Evolutionary conservation across 2,797 vertebrate species (phyloP).

Genomic region (Gallirallus australis): DNA sequence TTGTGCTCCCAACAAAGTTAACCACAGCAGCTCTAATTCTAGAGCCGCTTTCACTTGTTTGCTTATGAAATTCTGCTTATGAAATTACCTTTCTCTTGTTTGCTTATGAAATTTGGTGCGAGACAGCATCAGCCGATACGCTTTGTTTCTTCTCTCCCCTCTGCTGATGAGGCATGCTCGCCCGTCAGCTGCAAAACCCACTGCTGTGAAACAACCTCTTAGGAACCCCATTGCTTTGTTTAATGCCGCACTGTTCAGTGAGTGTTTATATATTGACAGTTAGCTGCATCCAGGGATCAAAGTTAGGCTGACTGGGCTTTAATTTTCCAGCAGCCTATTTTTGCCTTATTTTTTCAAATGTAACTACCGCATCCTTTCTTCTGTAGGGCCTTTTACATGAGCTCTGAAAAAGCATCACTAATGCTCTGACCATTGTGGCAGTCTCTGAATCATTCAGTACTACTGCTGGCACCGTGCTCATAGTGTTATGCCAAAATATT

Average conservation of each 20-base stretch:
- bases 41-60: not conserved
- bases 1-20: not conserved
- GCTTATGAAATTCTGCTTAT: not conserved
- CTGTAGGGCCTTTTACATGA: not conserved
- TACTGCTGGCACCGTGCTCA: not conserved
- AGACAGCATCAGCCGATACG: not conserved
- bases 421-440: not conserved
- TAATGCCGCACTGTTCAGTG: not conserved
- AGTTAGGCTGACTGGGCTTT: not conserved
- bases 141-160: not conserved
- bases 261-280: not conserved
- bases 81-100: not conserved
- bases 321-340: not conserved
- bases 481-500: not conserved
- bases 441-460: not conserved
- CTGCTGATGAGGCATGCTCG: not conserved
- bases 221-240: not conserved
- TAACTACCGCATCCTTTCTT: not conserved
- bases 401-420: not conserved
- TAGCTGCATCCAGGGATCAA: not conserved
- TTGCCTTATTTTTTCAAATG: not conserved
- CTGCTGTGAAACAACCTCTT: not conserved
- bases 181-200: not conserved
- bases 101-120: not conserved
- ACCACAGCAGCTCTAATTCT: not conserved